Evolutionary conservation across 2,113 vertebrate genomes (phyloP).

Genomic region (Gambusia affinis): DNA sequence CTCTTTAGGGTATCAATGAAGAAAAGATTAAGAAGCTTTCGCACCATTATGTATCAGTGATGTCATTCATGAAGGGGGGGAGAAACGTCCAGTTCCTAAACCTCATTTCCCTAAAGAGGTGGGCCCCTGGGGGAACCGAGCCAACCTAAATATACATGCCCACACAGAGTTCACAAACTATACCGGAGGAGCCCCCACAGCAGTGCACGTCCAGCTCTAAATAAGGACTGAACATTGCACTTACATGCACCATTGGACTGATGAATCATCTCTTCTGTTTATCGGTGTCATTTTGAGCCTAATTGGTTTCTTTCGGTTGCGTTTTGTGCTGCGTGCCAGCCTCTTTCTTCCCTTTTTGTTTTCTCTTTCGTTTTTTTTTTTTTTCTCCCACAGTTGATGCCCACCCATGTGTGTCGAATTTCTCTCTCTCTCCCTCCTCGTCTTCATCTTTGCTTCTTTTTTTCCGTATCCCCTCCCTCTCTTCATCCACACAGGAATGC

Average conservation of each 20-base stretch:
- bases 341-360: neutral
- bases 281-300: slow-evolving; percentile 41
- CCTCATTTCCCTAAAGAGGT: slow-evolving; percentile 38
- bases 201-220: slow-evolving; percentile 5
- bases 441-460: slow-evolving; percentile 43
- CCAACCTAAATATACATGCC: slow-evolving; percentile 43
- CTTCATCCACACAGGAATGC: slow-evolving; percentile 72
- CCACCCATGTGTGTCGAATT: slow-evolving; percentile 44
- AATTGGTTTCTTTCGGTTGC: slow-evolving; percentile 35
- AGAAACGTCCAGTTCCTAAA: slow-evolving; percentile 27
- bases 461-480: slow-evolving; percentile 23
- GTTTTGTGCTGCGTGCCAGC: slow-evolving; percentile 34
- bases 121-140: slow-evolving; percentile 14
- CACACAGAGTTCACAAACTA: neutral
- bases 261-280: slow-evolving; percentile 5
- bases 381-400: slow-evolving; percentile 29
- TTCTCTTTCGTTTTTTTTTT: neutral
- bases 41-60: slow-evolving; percentile 19
- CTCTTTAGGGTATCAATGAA: neutral
- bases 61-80: slow-evolving; percentile 15
- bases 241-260: neutral
- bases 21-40: neutral
- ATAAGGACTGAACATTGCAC: neutral
- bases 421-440: slow-evolving; percentile 25
- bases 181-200: slow-evolving; percentile 2